Evolutionary conservation across 2,888 invertebrate species (phyloP).

Genomic region (Alsophila aescularia): DNA sequence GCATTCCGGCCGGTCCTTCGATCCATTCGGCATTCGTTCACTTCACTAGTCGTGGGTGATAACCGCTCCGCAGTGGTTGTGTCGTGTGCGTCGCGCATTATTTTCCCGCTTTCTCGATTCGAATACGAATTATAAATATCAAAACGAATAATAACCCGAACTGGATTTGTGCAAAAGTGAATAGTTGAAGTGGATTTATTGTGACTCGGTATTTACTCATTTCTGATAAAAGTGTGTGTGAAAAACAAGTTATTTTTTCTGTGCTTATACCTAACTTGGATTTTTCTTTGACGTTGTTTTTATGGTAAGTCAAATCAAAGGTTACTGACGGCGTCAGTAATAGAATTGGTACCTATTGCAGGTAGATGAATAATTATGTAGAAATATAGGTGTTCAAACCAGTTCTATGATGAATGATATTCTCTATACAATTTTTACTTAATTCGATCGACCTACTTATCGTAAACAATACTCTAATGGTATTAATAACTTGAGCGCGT

Average conservation of each 20-base stretch:
- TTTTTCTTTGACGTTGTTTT: constrained; percentile 66
- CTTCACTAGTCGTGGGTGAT: constrained; percentile 70
- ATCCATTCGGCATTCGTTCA: constrained; percentile 56
- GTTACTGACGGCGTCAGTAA: constrained; percentile 37
- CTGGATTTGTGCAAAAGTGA: constrained; percentile 41
- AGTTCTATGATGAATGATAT: constrained; percentile 1
- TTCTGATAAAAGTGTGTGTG: constrained; percentile 59
- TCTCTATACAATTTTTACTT: not conserved
- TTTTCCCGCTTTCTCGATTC: constrained; percentile 62
- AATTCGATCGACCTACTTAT: not conserved
- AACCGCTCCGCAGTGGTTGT: constrained; percentile 59
- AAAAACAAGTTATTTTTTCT: constrained; percentile 60
- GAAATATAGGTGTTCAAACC: constrained; percentile 4
- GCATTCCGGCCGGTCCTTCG: constrained; percentile 57
- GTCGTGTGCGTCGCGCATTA: constrained; percentile 38
- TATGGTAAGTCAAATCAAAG: constrained; percentile 69
- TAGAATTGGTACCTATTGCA: constrained; percentile 11
- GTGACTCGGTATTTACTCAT: constrained; percentile 49
- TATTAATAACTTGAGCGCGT: not conserved
- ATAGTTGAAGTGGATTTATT: constrained; percentile 46
- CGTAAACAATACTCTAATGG: not conserved
- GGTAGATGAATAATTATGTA: constrained; percentile 12
- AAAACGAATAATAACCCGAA: constrained; percentile 45
- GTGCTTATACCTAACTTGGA: constrained; percentile 62
- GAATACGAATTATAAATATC: constrained; percentile 38